Evolutionary conservation across 1,140 invertebrate genomes (phyloP).

Genomic region (Mylabris phalerata): DNA sequence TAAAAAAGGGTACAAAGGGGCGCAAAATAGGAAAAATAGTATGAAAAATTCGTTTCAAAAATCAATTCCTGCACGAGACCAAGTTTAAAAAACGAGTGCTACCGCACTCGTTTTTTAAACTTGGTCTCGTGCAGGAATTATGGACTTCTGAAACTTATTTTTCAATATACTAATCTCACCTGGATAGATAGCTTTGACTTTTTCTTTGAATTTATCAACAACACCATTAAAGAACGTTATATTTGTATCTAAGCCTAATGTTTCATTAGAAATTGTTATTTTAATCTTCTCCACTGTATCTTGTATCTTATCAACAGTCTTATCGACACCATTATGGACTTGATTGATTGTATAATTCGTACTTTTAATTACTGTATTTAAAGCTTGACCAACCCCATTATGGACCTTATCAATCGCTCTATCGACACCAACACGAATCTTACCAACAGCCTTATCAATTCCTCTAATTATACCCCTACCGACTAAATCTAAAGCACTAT

Average conservation of each 20-base stretch:
- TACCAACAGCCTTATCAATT: no score
- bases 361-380: not conserved
- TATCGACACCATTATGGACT: constrained; percentile 1
- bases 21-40: no score
- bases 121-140: no score
- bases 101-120: no score
- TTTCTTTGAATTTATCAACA: not conserved
- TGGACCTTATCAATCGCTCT: not conserved
- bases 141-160: no score
- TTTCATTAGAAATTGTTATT: not conserved
- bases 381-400: constrained; percentile 2
- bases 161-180: no score
- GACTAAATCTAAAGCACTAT: no score
- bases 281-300: not conserved
- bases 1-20: no score
- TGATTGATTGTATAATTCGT: not conserved
- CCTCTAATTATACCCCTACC: no score
- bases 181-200: not conserved
- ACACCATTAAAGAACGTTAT: constrained; percentile 3
- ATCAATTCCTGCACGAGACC: no score
- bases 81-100: no score
- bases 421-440: not conserved
- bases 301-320: not conserved
- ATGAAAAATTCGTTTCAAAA: no score
- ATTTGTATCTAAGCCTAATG: not conserved